Evolutionary conservation across 2,113 vertebrate species (phyloP).

Genomic region (Onychostoma macrolepis): DNA sequence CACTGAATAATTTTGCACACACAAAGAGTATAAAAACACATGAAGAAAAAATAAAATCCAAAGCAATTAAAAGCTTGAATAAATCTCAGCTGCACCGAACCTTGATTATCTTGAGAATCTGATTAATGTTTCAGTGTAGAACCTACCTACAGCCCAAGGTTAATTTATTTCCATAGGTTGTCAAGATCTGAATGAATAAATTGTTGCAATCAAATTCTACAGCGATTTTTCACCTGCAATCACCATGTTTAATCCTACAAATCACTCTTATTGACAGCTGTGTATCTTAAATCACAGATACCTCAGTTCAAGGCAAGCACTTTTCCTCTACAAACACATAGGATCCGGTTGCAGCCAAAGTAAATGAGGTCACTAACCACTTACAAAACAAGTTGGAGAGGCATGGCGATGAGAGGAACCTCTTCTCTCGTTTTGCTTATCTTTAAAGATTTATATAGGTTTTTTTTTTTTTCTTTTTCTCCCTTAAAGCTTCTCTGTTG

Average conservation of each 20-base stretch:
- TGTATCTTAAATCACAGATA: slow-evolving; percentile 53
- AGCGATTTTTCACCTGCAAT: slow-evolving; percentile 31
- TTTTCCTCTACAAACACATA: slow-evolving; percentile 20
- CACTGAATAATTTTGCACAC: not conserved
- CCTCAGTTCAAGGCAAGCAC: slow-evolving; percentile 21
- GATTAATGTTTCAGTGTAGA: not conserved
- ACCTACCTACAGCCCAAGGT: not conserved
- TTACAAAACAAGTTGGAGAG: slow-evolving; percentile 2
- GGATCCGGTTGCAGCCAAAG: slow-evolving; percentile 20
- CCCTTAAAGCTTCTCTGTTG: slow-evolving; percentile 21
- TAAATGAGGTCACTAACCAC: slow-evolving; percentile 32
- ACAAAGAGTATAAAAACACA: not conserved
- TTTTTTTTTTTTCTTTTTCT: not conserved
- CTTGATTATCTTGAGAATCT: slow-evolving; percentile 5
- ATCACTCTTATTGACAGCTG: slow-evolving; percentile 53
- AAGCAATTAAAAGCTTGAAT: not conserved
- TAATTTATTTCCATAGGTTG: not conserved
- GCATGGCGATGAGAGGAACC: not conserved
- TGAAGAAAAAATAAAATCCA: not conserved
- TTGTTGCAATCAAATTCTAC: slow-evolving; percentile 30
- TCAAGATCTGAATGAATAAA: slow-evolving; percentile 19
- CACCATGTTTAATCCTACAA: slow-evolving; percentile 40
- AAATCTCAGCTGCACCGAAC: not conserved
- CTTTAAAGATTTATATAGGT: slow-evolving; percentile 41
- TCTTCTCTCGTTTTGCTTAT: slow-evolving; percentile 43